Conservation (phyloP, 1,140 invertebrate genomes). For the Dreissena polymorpha region DNA sequence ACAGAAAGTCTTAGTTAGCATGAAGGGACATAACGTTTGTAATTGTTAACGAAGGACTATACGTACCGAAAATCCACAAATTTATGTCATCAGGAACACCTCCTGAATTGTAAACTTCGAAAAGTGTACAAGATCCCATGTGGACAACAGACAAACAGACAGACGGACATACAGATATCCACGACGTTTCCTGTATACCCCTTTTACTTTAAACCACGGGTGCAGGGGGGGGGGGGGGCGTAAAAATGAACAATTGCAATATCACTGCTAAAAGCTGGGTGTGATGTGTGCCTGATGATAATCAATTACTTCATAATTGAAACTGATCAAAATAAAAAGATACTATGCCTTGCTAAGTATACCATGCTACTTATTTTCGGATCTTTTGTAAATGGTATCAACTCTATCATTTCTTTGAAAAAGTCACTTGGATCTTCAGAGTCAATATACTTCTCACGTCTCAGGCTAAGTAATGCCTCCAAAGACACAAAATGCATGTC, state of each 20-base stretch:
- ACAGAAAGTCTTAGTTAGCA: too few relatives aligned
- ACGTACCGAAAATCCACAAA: too few relatives aligned
- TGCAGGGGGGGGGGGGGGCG: too few relatives aligned
- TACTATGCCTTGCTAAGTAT: constrained; percentile 26
- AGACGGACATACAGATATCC: too few relatives aligned
- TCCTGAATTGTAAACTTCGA: too few relatives aligned
- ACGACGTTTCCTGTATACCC: background rate
- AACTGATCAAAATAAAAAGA: background rate
- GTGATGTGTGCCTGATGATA: background rate
- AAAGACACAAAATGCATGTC: constrained; percentile 30
- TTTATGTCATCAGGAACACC: too few relatives aligned
- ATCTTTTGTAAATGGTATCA: constrained; percentile 37
- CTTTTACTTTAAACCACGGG: too few relatives aligned
- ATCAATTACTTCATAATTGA: background rate
- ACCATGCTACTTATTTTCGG: constrained; percentile 33
- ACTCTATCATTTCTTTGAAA: constrained; percentile 23
- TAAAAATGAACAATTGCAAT: too few relatives aligned
- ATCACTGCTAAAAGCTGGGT: background rate
- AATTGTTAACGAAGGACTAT: too few relatives aligned
- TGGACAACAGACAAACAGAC: too few relatives aligned
- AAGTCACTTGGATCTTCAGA: background rate
- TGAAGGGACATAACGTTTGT: too few relatives aligned
- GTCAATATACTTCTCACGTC: constrained; percentile 10
- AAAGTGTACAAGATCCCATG: too few relatives aligned
- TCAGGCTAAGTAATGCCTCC: constrained; percentile 12